Conservation (phyloP, 2,888 invertebrate species). For the Drosophila emarginata region DNA sequence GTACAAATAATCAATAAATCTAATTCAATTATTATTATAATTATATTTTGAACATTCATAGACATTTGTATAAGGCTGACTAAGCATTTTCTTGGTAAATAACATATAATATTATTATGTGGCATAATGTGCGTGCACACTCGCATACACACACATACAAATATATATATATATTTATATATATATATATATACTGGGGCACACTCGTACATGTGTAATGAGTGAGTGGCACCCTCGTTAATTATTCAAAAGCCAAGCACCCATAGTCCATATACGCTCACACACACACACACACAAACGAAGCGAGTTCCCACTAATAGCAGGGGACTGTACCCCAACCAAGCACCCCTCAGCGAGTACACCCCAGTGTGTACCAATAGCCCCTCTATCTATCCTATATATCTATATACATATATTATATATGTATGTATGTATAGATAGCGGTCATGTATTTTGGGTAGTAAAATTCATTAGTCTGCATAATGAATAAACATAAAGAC, state of each 20-base stretch:
- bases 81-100: constrained; percentile 78
- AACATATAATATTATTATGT: constrained; percentile 78
- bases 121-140: constrained; percentile 53
- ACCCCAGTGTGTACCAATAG: neutral
- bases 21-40: constrained; percentile 79
- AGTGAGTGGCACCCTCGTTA: constrained; percentile 75
- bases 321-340: constrained; percentile 6
- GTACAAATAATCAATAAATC: constrained; percentile 78
- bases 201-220: constrained; percentile 39
- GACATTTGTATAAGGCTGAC: constrained; percentile 79
- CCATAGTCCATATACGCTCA: constrained; percentile 41
- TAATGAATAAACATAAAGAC: constrained; percentile 79
- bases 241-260: constrained; percentile 73
- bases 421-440: constrained; percentile 56
- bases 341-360: constrained; percentile 4
- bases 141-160: constrained; percentile 19
- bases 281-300: neutral
- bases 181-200: neutral
- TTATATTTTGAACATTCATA: constrained; percentile 78
- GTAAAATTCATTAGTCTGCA: constrained; percentile 76
- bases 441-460: constrained; percentile 59
- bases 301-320: constrained; percentile 52
- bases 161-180: no score
- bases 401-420: constrained; percentile 1
- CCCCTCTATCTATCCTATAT: neutral